These are phyloP conservation scores for Sitophilus oryzae DNA, from an alignment of 1,140 invertebrate species.

Conservation along the genomic window DNA sequence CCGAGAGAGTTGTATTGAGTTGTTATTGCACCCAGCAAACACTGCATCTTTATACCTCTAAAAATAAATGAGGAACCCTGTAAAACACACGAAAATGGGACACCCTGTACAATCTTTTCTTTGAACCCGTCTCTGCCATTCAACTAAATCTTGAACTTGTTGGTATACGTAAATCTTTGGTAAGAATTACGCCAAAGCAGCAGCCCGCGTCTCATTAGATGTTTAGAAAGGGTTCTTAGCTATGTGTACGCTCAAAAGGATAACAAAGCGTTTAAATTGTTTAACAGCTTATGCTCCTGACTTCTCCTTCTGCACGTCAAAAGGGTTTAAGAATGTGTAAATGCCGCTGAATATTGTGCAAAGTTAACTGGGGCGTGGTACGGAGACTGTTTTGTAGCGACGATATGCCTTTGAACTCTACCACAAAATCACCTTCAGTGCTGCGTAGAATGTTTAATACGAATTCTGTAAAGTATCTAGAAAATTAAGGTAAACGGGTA, in stretches of 20 bases:
- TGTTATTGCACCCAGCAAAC: too few species aligned
- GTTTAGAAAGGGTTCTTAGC: conserved; percentile 13
- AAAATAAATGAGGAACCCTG: too few species aligned
- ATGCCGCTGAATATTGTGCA: background rate
- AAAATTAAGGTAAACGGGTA: too few species aligned
- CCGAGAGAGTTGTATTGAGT: too few species aligned
- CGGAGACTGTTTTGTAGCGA: background rate
- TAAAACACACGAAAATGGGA: too few species aligned
- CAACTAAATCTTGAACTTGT: background rate
- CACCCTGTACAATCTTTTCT: too few species aligned
- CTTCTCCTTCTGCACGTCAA: conserved; percentile 6
- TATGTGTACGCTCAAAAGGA: conserved; percentile 8
- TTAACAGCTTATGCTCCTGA: conserved; percentile 8
- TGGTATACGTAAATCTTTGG: background rate
- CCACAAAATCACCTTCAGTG: background rate
- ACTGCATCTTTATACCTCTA: too few species aligned
- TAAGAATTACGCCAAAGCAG: background rate
- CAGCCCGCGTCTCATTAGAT: conserved; percentile 6
- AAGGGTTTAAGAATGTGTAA: conserved; percentile 4
- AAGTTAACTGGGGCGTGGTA: background rate
- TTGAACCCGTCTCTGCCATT: background rate
- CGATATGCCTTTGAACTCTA: background rate
- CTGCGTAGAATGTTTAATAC: background rate
- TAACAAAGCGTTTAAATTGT: conserved; percentile 13
- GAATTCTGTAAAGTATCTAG: too few species aligned